Evolutionary conservation across 2,113 vertebrate genomes (phyloP), one percentile per base, ranked within the genome.

Genomic region (Laterallus jamaicensis): DNA sequence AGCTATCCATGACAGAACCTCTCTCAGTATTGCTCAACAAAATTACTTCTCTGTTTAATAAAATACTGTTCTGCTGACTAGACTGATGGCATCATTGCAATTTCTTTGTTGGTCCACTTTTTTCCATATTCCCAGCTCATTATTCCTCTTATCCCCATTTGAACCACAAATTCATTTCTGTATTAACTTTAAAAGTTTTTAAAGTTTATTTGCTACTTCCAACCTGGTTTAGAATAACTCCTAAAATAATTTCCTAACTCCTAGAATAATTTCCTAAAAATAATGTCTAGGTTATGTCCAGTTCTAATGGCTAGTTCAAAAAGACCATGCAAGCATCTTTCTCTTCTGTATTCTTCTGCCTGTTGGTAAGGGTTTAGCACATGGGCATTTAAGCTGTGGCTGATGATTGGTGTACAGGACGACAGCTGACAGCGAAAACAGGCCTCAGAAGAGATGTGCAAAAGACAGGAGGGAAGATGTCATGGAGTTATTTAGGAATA

Each of bases 21-120:
- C 31, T 88, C 47, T 42, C 52, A 47, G 73, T 59, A 56, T 95
- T 95, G 82, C 96, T 94, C 92, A 96, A 96, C 68, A 79, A 47
- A 96, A 90, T 97, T 94, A 88, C 87, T 88, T 90, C 82, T 74
- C 79, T 68, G 62, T 69, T 95, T 96, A 96, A 94, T 94, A 95
- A 92, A 96, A 96, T 88, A 82, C 63, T 12, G 8, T 86, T 64
- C 56, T 95, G 93, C 75, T 96, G 95, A 97, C 85, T 90, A 71
- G 82, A 93, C 55, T 78, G 93, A 96, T 96, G 94, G 93, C 95
- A 97, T 96, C 90, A 71, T 55, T 59, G 85, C 92, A 94, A 56
- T 93, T 96, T 95, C 93, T 95, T 93, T 78, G 85, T 96, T 0
- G 0, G 86, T 67, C 83, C 75, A 67, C 50, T 80, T 93, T 95